Conservation (phyloP, 37 sponge, comb jelly and placozoan species). For the Chondrilla cf. caribensis region DNA sequence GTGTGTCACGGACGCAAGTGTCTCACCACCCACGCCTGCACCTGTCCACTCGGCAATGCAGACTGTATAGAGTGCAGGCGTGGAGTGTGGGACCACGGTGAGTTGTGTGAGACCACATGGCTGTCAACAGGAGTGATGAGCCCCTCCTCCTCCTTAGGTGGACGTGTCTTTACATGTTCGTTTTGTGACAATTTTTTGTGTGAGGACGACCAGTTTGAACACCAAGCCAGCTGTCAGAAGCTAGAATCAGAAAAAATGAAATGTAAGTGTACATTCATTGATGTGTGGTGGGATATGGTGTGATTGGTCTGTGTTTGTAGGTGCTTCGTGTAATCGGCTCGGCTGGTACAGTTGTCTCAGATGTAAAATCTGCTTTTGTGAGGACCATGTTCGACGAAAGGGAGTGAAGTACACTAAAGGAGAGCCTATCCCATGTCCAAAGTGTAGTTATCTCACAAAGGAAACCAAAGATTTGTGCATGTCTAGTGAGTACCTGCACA, state of each 20-base stretch:
- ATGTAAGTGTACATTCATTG: slow-evolving; percentile 53
- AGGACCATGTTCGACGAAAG: slow-evolving; percentile 93
- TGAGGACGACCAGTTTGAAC: slow-evolving; percentile 99
- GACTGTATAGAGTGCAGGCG: slow-evolving; percentile 88
- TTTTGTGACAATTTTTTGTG: slow-evolving; percentile 87
- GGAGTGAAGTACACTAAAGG: slow-evolving; percentile 83
- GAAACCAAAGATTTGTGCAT: slow-evolving; percentile 93
- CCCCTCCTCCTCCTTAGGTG: too few relatives aligned
- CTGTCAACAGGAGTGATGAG: too few relatives aligned
- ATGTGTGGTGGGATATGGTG: neutral
- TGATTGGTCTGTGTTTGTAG: slow-evolving; percentile 24
- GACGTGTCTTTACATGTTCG: slow-evolving; percentile 89
- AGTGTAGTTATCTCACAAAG: slow-evolving; percentile 86
- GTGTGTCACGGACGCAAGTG: slow-evolving; percentile 97
- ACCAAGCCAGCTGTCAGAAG: slow-evolving; percentile 98
- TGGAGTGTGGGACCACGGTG: slow-evolving; percentile 94
- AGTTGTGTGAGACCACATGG: neutral
- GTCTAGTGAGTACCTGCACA: slow-evolving; percentile 67
- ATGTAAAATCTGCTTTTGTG: slow-evolving; percentile 97
- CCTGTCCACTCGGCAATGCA: slow-evolving; percentile 86
- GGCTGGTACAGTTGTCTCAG: slow-evolving; percentile 91
- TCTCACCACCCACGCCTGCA: slow-evolving; percentile 93
- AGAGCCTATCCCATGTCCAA: slow-evolving; percentile 86
- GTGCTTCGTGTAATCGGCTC: slow-evolving; percentile 89
- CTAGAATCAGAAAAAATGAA: slow-evolving; percentile 83